Conservation (phyloP, 2,113 vertebrate species). For the Mobula birostris region DNA sequence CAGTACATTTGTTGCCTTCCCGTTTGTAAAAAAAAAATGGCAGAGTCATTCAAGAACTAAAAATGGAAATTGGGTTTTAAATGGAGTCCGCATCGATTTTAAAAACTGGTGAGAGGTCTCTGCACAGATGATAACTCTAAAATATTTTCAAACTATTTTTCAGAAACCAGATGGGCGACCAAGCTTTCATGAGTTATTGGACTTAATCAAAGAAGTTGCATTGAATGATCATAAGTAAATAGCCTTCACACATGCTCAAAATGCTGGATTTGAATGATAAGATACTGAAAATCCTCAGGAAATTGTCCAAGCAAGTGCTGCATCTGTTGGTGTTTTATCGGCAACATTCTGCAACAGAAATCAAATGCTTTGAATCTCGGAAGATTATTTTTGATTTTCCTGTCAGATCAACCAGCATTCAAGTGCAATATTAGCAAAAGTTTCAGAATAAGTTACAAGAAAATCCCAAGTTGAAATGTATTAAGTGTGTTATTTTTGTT, state of each 20-base stretch:
- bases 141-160: conserved; percentile 45
- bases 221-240: conserved; percentile 47
- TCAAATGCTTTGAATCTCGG: neutral
- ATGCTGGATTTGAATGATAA: neutral
- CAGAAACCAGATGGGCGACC: conserved; percentile 70
- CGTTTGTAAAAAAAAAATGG: neutral
- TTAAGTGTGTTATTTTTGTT: neutral
- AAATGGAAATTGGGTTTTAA: neutral
- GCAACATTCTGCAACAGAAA: neutral
- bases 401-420: neutral
- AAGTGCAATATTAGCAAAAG: conserved; percentile 9
- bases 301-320: neutral
- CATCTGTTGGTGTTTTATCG: neutral
- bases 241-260: neutral
- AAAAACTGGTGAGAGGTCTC: neutral
- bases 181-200: conserved; percentile 62
- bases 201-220: conserved; percentile 55
- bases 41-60: neutral
- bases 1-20: neutral
- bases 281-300: neutral
- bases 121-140: neutral
- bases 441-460: neutral
- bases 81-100: neutral
- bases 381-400: neutral
- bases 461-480: neutral